Percentiles rank a stretch among this genome's conserved stretches.
Conservation (phyloP, 2,113 vertebrate species). For the Echinops telfairi region DNA sequence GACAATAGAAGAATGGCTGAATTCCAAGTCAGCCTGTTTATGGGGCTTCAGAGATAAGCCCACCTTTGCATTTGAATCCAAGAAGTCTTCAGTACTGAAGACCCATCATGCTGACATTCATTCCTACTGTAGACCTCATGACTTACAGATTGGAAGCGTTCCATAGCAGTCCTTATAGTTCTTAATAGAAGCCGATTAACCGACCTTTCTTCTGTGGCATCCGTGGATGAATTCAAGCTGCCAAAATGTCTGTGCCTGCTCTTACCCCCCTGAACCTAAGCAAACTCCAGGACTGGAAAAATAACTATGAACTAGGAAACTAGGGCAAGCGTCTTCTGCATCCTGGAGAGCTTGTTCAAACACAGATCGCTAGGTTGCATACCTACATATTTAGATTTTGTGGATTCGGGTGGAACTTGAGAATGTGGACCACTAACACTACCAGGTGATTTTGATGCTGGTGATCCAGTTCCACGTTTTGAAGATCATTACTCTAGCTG, state of each 20-base stretch:
- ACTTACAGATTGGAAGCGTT: neutral
- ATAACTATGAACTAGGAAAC: neutral
- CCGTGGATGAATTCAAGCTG: neutral
- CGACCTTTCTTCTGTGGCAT: neutral
- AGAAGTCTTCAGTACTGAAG: neutral
- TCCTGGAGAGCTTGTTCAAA: constrained; percentile 6
- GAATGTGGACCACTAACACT: neutral
- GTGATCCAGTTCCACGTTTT: neutral
- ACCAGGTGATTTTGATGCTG: neutral
- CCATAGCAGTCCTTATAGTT: neutral
- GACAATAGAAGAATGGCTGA: neutral
- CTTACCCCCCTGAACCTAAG: neutral
- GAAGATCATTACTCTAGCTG: neutral
- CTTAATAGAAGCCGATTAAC: neutral
- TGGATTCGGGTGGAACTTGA: neutral
- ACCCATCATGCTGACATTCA: neutral
- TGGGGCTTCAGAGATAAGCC: neutral
- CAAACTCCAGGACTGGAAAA: neutral
- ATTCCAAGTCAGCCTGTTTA: constrained; percentile 21
- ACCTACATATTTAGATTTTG: neutral
- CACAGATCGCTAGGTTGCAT: neutral
- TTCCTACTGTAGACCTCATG: neutral
- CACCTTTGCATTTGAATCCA: constrained; percentile 31
- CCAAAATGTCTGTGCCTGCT: neutral
- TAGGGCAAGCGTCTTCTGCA: neutral